Evolutionary conservation across 2,888 invertebrate species (phyloP).

Genomic region (Drosophila testacea): DNA sequence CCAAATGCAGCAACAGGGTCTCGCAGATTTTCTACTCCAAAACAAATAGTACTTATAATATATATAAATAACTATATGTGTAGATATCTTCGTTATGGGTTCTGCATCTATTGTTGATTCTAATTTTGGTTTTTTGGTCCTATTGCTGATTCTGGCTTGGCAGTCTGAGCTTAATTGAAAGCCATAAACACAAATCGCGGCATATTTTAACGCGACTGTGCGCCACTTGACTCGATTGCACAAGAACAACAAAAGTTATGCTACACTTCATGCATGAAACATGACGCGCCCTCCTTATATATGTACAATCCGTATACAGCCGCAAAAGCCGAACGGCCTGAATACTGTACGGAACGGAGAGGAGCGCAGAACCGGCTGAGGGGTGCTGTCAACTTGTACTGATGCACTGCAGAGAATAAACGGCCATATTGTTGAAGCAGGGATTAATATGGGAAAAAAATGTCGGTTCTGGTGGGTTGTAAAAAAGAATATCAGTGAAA

Average conservation of each 20-base stretch:
- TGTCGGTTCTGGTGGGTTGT: too few relatives aligned
- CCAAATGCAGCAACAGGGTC: neutral
- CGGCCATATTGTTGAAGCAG: too few relatives aligned
- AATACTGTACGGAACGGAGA: neutral
- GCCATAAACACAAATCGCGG: constrained; percentile 58
- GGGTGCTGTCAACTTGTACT: neutral
- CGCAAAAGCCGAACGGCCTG: constrained; percentile 26
- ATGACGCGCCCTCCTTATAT: constrained; percentile 59
- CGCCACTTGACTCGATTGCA: constrained; percentile 74
- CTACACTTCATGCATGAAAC: constrained; percentile 78
- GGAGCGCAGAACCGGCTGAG: neutral
- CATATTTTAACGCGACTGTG: constrained; percentile 63
- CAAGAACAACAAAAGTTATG: constrained; percentile 74
- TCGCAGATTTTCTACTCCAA: neutral
- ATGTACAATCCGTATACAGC: constrained; percentile 13
- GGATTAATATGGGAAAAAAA: too few relatives aligned
- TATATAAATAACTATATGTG: neutral
- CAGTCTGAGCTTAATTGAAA: constrained; percentile 57
- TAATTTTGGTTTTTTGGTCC: constrained; percentile 10
- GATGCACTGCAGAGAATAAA: constrained; percentile 17
- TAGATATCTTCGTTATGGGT: neutral
- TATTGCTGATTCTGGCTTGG: constrained; percentile 1
- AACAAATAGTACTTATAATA: too few relatives aligned
- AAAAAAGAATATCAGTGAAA: too few relatives aligned
- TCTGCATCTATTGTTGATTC: constrained; percentile 7